Evolutionary conservation across 2,797 vertebrate genomes (phyloP).

Genomic region (Liasis olivaceus): DNA sequence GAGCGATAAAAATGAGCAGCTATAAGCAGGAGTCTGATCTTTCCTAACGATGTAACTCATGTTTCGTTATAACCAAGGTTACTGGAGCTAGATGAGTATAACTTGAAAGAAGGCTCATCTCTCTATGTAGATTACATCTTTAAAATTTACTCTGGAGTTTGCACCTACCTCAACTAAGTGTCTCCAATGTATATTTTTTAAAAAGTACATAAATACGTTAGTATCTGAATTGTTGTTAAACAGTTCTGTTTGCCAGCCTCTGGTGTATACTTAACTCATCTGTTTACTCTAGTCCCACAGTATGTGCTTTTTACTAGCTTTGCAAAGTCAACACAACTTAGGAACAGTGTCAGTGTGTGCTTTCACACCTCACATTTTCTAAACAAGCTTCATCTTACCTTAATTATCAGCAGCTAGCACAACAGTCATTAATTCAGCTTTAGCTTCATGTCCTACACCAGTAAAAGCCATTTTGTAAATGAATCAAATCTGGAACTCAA

Average conservation of each 20-base stretch:
- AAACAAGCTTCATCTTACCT: not conserved
- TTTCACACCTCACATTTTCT: conserved; percentile 17
- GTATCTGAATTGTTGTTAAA: conserved; percentile 20
- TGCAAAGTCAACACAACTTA: conserved; percentile 22
- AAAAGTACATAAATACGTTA: not conserved
- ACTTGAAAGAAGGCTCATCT: not conserved
- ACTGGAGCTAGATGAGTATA: not conserved
- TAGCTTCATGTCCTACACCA: not conserved
- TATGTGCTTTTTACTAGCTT: conserved; percentile 25
- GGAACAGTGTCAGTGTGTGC: conserved; percentile 12
- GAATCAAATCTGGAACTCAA: not conserved
- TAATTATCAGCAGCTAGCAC: conserved; percentile 6
- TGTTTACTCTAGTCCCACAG: conserved; percentile 21
- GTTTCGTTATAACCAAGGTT: not conserved
- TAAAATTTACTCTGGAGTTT: not conserved
- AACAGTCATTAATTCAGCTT: not conserved
- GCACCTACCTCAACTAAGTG: not conserved
- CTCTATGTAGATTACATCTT: not conserved
- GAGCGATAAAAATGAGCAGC: not conserved
- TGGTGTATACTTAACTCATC: conserved; percentile 20
- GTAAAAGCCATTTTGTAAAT: not conserved
- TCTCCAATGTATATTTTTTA: not conserved
- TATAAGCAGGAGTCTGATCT: not conserved
- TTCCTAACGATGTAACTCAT: not conserved
- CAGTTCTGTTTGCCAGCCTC: conserved; percentile 13